These are phyloP conservation scores for Harpagoxenus sublaevis DNA, from an alignment of 2,888 invertebrate genomes.

Conservation along the genomic window DNA sequence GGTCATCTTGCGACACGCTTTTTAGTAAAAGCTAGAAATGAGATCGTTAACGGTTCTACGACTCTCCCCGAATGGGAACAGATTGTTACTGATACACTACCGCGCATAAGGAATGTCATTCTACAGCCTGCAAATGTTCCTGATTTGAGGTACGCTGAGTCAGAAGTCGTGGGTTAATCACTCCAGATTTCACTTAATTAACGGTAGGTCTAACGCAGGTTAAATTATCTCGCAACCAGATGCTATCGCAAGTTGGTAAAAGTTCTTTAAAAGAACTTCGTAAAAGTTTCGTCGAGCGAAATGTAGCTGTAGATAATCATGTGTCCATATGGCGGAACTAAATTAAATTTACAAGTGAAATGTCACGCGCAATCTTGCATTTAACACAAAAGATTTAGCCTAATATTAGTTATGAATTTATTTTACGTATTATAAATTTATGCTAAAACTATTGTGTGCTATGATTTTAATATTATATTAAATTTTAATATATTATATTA, in stretches of 20 bases:
- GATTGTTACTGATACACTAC: conserved; percentile 13
- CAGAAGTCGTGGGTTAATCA: conserved; percentile 57
- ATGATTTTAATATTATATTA: neutral
- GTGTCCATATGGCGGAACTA: conserved; percentile 17
- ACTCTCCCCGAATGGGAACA: conserved; percentile 6
- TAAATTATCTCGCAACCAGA: conserved; percentile 55
- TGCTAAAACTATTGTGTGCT: neutral
- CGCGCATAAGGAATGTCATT: conserved; percentile 3
- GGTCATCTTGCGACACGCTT: neutral
- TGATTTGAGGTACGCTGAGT: conserved; percentile 42
- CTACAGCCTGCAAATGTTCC: conserved; percentile 4
- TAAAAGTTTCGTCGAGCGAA: conserved; percentile 44
- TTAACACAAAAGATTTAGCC: neutral
- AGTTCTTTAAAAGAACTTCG: conserved; percentile 55
- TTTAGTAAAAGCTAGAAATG: neutral
- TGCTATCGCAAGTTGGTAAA: conserved; percentile 60
- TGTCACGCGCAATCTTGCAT: neutral
- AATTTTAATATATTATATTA: neutral
- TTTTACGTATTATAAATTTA: conserved; percentile 17
- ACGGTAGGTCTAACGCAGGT: conserved; percentile 52
- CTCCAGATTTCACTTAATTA: conserved; percentile 69
- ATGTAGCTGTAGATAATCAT: conserved; percentile 35
- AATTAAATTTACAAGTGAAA: conserved; percentile 42
- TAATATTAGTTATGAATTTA: neutral
- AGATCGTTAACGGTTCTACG: conserved; percentile 26